These are phyloP conservation scores for Polydrusus pterygomalis DNA, from an alignment of 2,888 invertebrate species.

Conservation along the genomic window DNA sequence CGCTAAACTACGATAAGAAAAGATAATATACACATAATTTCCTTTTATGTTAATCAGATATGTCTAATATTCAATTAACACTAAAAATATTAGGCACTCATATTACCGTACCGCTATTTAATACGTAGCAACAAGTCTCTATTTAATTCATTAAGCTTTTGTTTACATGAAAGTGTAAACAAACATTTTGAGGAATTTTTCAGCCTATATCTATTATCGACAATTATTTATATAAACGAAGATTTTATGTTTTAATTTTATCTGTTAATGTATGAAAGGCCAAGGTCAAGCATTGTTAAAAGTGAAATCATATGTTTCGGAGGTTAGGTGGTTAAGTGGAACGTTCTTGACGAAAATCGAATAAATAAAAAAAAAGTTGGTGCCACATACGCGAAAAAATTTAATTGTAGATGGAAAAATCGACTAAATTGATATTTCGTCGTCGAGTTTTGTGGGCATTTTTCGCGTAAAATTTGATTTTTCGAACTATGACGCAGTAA, in stretches of 20 bases:
- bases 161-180: slow-evolving; percentile 47
- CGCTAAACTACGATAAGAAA: too few species aligned
- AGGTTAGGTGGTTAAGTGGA: slow-evolving; percentile 8
- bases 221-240: slow-evolving; percentile 47
- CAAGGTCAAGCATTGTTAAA: slow-evolving; percentile 41
- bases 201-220: slow-evolving; percentile 54
- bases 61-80: neutral
- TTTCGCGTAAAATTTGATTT: too few species aligned
- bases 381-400: too few species aligned
- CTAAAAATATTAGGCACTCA: neutral
- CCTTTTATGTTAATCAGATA: neutral
- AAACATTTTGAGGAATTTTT: slow-evolving; percentile 45
- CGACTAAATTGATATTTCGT: too few species aligned
- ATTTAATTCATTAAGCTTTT: slow-evolving; percentile 43
- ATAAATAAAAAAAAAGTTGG: neutral
- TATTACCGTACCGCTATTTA: slow-evolving; percentile 15
- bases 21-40: neutral
- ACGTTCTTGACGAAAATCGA: slow-evolving; percentile 6
- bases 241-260: slow-evolving; percentile 38
- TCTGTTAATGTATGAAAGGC: slow-evolving; percentile 44
- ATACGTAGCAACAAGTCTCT: slow-evolving; percentile 28
- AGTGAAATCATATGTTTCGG: slow-evolving; percentile 24
- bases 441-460: too few species aligned
- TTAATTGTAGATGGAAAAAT: too few species aligned
- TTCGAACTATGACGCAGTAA: too few species aligned